phyloP scores from a whole-genome alignment of 2,797 vertebrate genomes.

The Acestrorhynchus altus region DNA sequence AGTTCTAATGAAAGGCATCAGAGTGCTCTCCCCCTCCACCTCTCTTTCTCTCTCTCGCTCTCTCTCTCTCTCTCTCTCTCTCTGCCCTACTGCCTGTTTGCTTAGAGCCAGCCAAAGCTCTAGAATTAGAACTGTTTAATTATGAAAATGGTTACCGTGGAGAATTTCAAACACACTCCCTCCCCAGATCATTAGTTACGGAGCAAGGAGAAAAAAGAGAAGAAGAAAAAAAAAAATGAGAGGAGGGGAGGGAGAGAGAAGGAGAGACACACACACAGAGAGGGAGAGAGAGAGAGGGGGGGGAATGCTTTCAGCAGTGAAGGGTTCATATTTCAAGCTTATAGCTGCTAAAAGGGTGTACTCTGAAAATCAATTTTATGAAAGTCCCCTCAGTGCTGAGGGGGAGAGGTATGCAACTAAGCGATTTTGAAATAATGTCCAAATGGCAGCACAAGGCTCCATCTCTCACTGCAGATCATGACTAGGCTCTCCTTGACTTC shows the following conservation, averaged over 20 bases:
- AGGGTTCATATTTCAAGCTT: slow-evolving; percentile 99
- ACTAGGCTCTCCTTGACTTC: slow-evolving; percentile 87
- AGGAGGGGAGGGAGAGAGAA: slow-evolving; percentile 53
- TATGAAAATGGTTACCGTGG: slow-evolving; percentile 96
- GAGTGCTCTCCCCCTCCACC: slow-evolving; percentile 61
- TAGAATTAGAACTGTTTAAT: slow-evolving; percentile 98
- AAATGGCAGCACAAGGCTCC: slow-evolving; percentile 78
- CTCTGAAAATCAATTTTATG: slow-evolving; percentile 99
- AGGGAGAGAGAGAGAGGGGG: slow-evolving; percentile 18
- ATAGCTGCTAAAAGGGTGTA: slow-evolving; percentile 98
- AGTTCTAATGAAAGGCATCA: slow-evolving; percentile 85
- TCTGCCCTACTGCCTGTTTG: slow-evolving; percentile 83
- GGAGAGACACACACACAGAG: slow-evolving; percentile 61
- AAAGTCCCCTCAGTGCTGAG: slow-evolving; percentile 97
- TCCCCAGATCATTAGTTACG: slow-evolving; percentile 95
- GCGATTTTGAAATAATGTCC: slow-evolving; percentile 97
- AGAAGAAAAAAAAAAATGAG: slow-evolving; percentile 44
- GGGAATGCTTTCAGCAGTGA: slow-evolving; percentile 97
- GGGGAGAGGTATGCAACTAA: slow-evolving; percentile 92
- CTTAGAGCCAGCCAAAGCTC: slow-evolving; percentile 93
- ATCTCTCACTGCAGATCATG: slow-evolving; percentile 90
- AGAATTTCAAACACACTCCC: slow-evolving; percentile 94
- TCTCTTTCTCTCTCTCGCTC: slow-evolving; percentile 11
- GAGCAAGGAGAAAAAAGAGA: slow-evolving; percentile 74
- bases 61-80: slow-evolving; percentile 66